Conservation (phyloP, 2,113 vertebrate genomes). For the Herpailurus yagouaroundi region DNA sequence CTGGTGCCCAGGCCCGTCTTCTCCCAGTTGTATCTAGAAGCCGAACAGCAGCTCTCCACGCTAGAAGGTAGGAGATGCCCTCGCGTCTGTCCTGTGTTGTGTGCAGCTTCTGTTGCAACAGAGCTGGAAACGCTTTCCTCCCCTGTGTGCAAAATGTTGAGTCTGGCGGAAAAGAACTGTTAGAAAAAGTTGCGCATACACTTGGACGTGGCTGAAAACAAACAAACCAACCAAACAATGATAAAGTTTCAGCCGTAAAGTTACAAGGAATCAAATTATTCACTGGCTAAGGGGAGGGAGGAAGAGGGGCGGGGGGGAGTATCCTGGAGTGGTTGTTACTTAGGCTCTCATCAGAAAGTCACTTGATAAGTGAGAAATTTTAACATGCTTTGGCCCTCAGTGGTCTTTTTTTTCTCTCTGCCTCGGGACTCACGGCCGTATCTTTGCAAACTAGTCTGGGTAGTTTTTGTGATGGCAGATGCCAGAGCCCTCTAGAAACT, state of each 20-base stretch:
- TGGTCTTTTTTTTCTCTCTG: neutral
- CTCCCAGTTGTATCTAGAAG: slow-evolving; percentile 96
- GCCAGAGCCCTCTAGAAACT: neutral
- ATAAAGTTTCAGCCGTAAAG: neutral
- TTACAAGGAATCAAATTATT: neutral
- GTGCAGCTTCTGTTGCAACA: accelerated
- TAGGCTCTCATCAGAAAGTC: neutral
- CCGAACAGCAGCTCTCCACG: slow-evolving; percentile 89
- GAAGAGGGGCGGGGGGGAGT: accelerated
- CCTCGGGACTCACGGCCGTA: neutral
- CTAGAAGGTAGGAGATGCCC: slow-evolving; percentile 87
- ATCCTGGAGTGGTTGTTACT: neutral
- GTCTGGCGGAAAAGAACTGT: neutral
- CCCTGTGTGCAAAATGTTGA: too few species aligned
- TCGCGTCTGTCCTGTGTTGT: accelerated
- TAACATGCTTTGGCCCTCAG: neutral
- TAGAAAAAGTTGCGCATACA: neutral
- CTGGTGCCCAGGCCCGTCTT: slow-evolving; percentile 95
- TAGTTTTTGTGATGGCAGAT: neutral
- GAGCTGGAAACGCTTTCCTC: neutral
- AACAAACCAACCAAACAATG: too few species aligned
- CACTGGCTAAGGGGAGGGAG: neutral
- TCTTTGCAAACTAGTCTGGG: neutral
- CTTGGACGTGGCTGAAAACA: neutral
- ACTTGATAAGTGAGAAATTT: neutral